Conservation (phyloP, 2,113 vertebrate genomes). For the Antigone vipio region DNA sequence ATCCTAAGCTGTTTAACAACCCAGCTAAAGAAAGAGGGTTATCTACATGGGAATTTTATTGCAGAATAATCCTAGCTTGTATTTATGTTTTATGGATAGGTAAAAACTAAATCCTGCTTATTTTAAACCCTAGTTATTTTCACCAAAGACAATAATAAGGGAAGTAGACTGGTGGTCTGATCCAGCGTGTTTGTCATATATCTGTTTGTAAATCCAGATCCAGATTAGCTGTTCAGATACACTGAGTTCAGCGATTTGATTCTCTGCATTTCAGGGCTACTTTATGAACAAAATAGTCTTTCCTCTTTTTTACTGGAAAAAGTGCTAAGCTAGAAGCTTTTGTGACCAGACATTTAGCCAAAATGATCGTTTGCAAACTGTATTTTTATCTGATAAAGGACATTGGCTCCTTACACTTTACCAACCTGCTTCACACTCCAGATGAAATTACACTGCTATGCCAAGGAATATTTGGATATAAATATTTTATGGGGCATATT, state of each 20-base stretch:
- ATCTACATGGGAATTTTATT: not conserved
- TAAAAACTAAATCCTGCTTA: not conserved
- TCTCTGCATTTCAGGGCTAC: not conserved
- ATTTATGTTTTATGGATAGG: not conserved
- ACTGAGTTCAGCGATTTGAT: not conserved
- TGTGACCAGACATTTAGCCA: not conserved
- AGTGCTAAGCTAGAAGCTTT: not conserved
- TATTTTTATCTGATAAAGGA: not conserved
- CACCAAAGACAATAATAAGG: not conserved
- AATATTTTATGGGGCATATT: not conserved
- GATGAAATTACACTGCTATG: not conserved
- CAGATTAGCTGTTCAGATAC: not conserved
- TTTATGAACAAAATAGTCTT: not conserved
- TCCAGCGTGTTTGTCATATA: not conserved
- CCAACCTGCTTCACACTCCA: not conserved
- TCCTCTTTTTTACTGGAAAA: not conserved
- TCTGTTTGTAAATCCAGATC: not conserved
- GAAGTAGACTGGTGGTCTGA: not conserved
- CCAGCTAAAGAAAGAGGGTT: not conserved
- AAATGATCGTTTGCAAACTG: not conserved
- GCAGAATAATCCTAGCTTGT: not conserved
- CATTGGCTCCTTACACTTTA: not conserved
- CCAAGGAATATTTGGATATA: not conserved
- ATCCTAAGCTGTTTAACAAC: not conserved
- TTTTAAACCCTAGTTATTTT: not conserved